Conservation (phyloP, 2,888 invertebrate species). For the Pollenia griseotomentosa region DNA sequence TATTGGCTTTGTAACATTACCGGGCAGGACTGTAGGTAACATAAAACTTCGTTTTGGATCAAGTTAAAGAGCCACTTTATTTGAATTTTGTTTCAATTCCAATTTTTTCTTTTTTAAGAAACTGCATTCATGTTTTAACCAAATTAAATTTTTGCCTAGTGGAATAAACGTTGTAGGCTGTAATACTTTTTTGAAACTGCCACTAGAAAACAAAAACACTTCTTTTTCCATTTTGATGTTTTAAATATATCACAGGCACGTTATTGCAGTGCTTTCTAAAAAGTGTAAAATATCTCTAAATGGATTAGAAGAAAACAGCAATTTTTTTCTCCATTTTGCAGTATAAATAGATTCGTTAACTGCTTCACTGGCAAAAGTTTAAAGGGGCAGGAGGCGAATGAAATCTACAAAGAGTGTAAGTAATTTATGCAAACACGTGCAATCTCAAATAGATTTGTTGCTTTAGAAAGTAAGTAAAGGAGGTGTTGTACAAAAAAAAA, state of each 20-base stretch:
- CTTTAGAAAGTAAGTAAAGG: not conserved
- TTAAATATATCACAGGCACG: not conserved
- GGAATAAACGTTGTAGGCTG: constrained; percentile 7
- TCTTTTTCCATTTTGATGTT: not conserved
- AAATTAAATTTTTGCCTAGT: constrained; percentile 38
- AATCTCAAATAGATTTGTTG: constrained; percentile 15
- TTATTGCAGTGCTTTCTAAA: constrained; percentile 15
- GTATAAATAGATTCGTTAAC: constrained; percentile 36
- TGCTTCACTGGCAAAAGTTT: not conserved
- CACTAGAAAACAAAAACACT: not conserved
- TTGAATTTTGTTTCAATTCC: not conserved
- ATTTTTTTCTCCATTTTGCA: not conserved
- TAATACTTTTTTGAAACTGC: not conserved
- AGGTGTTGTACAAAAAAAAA: not conserved
- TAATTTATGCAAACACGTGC: constrained; percentile 31
- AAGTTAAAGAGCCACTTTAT: not conserved
- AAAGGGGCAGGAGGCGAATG: not conserved
- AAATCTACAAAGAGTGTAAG: not conserved
- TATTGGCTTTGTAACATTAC: too few relatives aligned
- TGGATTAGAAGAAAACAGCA: constrained; percentile 25
- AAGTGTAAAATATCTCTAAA: not conserved
- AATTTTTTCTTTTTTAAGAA: not conserved
- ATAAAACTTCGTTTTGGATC: not conserved
- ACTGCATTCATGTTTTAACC: not conserved
- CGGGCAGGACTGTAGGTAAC: not conserved